Evolutionary conservation across 2,797 vertebrate genomes (phyloP).

Genomic region (Spinus pinus): DNA sequence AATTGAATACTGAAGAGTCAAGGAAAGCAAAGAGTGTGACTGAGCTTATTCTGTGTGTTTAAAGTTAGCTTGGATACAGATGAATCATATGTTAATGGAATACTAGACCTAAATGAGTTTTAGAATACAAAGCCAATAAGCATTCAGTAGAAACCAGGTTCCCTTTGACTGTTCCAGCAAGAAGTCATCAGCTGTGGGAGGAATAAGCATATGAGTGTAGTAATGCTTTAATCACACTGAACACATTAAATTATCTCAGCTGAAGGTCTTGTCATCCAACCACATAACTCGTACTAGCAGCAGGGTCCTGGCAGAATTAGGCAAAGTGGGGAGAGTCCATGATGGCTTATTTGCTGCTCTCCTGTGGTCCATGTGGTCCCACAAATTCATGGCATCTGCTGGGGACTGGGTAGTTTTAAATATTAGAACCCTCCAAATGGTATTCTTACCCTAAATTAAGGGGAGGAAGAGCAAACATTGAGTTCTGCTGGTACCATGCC

Average conservation of each 20-base stretch:
- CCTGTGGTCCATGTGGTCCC: not conserved
- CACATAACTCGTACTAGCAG: not conserved
- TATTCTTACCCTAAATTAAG: not conserved
- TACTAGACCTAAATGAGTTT: not conserved
- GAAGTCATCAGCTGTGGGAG: not conserved
- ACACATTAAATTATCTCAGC: not conserved
- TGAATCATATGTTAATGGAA: not conserved
- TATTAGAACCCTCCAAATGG: not conserved
- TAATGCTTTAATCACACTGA: not conserved
- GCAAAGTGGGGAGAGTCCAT: not conserved
- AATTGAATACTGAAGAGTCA: not conserved
- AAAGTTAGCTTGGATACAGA: not conserved
- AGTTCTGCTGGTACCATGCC: not conserved
- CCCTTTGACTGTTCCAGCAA: not conserved
- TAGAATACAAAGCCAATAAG: not conserved
- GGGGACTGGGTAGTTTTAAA: not conserved
- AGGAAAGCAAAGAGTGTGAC: not conserved
- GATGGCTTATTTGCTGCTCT: not conserved
- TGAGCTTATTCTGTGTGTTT: not conserved
- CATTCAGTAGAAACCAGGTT: not conserved
- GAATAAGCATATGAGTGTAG: not conserved
- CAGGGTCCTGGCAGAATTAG: not conserved
- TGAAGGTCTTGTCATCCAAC: not conserved
- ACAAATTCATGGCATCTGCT: not conserved
- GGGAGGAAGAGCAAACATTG: not conserved